Evolutionary conservation across 2,888 invertebrate species (phyloP).

Genomic region (Lamellibrachia satsuma): DNA sequence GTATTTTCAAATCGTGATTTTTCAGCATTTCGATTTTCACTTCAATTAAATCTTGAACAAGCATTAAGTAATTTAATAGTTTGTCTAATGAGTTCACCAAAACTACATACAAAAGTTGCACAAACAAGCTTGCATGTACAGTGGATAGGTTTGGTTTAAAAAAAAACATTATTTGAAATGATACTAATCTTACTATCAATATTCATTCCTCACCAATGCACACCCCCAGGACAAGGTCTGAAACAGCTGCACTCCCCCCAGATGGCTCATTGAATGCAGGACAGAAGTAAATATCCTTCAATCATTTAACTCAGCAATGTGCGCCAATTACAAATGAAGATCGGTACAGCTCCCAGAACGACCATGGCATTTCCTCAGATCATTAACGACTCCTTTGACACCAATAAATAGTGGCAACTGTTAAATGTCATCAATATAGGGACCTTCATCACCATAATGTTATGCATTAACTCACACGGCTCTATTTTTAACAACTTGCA

Average conservation of each 20-base stretch:
- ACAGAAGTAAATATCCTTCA: neutral
- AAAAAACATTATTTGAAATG: no score
- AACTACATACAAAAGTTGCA: no score
- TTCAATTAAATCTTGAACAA: no score
- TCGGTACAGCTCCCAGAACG: neutral
- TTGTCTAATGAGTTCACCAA: no score
- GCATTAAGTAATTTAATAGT: no score
- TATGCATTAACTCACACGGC: neutral
- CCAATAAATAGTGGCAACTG: neutral
- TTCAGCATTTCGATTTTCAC: no score
- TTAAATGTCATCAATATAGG: neutral
- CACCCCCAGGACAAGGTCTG: neutral
- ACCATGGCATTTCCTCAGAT: neutral
- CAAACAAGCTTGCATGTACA: no score
- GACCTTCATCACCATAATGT: neutral
- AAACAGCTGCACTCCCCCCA: neutral
- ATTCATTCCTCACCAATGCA: neutral
- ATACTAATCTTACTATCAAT: neutral
- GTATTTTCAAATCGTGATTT: no score
- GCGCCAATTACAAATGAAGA: slow-evolving; percentile 17
- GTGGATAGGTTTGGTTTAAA: no score
- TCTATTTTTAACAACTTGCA: neutral
- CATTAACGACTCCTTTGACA: neutral
- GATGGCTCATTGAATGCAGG: neutral
- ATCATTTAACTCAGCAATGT: neutral